These are phyloP conservation scores for Halcyon smyrnensis DNA, from an alignment of 2,797 vertebrate species.

Conservation along the genomic window DNA sequence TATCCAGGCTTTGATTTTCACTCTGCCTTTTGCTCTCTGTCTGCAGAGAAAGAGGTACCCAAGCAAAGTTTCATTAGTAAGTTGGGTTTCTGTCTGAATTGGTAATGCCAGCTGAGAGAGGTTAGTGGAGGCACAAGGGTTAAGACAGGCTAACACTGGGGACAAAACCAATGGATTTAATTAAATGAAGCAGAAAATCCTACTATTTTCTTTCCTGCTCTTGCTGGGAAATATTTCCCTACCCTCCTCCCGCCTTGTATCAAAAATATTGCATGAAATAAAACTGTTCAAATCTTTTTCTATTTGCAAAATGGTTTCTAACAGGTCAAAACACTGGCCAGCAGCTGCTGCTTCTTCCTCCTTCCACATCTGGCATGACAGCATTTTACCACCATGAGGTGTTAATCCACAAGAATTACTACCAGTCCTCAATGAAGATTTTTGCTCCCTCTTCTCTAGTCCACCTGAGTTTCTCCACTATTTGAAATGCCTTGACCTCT, in stretches of 20 bases:
- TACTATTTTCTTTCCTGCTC: background rate
- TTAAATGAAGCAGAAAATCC: conserved; percentile 20
- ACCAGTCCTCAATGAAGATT: fast-evolving
- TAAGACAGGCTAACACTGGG: background rate
- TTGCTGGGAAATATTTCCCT: background rate
- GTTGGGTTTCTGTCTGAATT: background rate
- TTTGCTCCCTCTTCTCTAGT: background rate
- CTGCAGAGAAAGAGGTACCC: background rate
- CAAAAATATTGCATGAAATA: background rate
- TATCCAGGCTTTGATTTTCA: background rate
- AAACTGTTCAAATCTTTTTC: background rate
- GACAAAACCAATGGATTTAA: background rate
- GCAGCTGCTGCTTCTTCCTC: background rate
- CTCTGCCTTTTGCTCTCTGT: background rate
- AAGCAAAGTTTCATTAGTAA: background rate
- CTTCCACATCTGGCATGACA: background rate
- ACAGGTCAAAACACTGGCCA: background rate
- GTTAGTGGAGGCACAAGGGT: background rate
- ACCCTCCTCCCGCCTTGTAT: background rate
- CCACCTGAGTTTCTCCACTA: background rate
- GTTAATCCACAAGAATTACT: background rate
- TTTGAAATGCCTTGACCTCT: background rate
- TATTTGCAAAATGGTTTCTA: background rate
- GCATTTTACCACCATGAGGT: background rate
- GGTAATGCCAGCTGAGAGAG: background rate